Evolutionary conservation across 35 echinoderm and acorn worm species (phyloP).

Genomic region (Strongylocentrotus purpuratus): DNA sequence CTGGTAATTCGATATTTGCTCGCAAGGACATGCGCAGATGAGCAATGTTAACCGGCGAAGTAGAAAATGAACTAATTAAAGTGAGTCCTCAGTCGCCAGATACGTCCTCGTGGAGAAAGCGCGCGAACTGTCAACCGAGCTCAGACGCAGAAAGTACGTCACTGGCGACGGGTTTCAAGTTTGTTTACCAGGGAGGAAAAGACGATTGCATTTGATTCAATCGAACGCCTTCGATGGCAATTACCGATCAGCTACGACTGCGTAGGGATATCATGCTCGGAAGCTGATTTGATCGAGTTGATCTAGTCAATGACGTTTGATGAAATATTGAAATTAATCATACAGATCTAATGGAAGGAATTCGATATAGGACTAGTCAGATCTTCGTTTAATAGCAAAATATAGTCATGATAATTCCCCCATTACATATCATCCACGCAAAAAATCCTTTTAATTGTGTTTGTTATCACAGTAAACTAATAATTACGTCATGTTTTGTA

Average conservation of each 20-base stretch:
- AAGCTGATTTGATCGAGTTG: background rate
- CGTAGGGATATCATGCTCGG: background rate
- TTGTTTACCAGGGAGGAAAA: background rate
- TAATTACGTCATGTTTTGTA: no score
- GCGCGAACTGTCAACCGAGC: background rate
- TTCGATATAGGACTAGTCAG: no score
- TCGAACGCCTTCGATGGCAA: background rate
- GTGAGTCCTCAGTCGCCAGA: background rate
- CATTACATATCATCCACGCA: no score
- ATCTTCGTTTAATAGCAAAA: no score
- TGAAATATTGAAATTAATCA: no score
- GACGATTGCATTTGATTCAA: background rate
- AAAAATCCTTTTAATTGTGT: no score
- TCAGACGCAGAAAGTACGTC: background rate
- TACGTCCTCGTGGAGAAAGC: background rate
- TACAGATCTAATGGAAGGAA: no score
- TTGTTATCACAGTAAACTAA: no score
- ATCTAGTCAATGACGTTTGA: background rate
- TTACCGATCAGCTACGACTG: background rate
- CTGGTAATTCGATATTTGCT: background rate
- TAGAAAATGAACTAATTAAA: constrained; percentile 14
- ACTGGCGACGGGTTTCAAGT: background rate
- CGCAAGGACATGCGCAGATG: background rate
- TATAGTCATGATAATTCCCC: no score
- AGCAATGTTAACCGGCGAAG: background rate